Evolutionary conservation across 2,888 invertebrate species (phyloP).

Genomic region (Metallyticus violacea): DNA sequence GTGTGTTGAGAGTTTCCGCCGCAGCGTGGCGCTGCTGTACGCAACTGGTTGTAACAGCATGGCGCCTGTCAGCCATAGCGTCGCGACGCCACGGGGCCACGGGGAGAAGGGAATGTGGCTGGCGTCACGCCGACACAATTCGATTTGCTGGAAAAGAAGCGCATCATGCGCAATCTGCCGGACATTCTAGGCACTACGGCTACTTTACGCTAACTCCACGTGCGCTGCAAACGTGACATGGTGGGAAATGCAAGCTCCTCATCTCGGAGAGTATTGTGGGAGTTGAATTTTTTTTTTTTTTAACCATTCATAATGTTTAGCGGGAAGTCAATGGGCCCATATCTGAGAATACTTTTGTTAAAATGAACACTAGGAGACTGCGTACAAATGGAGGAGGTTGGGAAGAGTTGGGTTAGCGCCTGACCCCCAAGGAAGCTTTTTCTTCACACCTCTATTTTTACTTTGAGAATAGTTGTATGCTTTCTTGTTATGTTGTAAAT

Average conservation of each 20-base stretch:
- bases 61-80: neutral
- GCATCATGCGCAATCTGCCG: slow-evolving; percentile 16
- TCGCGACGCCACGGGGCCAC: neutral
- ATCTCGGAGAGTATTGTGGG: no score
- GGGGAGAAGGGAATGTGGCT: neutral
- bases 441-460: no score
- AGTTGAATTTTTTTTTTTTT: no score
- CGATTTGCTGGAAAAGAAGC: slow-evolving; percentile 15
- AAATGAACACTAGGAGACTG: no score
- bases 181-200: neutral
- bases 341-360: no score
- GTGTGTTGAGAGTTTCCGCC: neutral
- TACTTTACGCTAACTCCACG: neutral
- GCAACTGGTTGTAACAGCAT: slow-evolving; percentile 12
- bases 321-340: no score
- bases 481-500: no score
- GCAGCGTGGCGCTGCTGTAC: neutral
- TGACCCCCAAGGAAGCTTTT: no score
- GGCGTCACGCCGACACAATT: slow-evolving; percentile 4
- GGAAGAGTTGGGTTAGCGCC: no score
- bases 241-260: neutral
- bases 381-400: no score
- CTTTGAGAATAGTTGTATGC: no score
- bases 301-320: no score
- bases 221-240: neutral